Evolutionary conservation across 2,797 vertebrate genomes (phyloP).

Genomic region (Eurystomus glaucurus): DNA sequence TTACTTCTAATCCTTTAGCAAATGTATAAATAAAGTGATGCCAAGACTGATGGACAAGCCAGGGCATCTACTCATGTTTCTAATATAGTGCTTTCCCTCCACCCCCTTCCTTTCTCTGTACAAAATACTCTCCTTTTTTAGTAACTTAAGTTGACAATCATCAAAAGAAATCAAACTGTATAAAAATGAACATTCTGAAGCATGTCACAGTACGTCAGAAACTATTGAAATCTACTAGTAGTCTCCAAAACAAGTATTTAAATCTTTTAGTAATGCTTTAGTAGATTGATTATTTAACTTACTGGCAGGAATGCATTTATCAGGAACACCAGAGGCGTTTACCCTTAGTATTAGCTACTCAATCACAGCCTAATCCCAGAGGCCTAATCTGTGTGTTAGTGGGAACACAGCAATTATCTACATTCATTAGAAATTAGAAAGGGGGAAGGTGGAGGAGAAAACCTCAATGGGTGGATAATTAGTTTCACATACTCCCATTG

Average conservation of each 20-base stretch:
- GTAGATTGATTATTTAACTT: slow-evolving; percentile 72
- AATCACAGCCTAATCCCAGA: slow-evolving; percentile 75
- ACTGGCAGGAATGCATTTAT: slow-evolving; percentile 75
- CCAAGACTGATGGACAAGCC: slow-evolving; percentile 79
- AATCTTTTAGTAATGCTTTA: slow-evolving; percentile 69
- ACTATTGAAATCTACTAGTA: slow-evolving; percentile 75
- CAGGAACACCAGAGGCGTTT: slow-evolving; percentile 75
- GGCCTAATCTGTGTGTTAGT: slow-evolving; percentile 69
- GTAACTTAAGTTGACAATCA: slow-evolving; percentile 83
- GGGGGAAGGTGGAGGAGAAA: slow-evolving; percentile 29
- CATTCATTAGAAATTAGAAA: slow-evolving; percentile 74
- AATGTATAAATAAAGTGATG: slow-evolving; percentile 80
- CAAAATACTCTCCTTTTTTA: slow-evolving; percentile 74
- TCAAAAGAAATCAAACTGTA: slow-evolving; percentile 81
- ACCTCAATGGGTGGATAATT: slow-evolving; percentile 78
- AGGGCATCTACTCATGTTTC: slow-evolving; percentile 82
- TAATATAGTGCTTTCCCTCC: slow-evolving; percentile 59
- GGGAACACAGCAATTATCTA: slow-evolving; percentile 80
- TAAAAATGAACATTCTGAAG: slow-evolving; percentile 76
- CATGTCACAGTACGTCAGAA: slow-evolving; percentile 77
- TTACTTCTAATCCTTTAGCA: slow-evolving; percentile 80
- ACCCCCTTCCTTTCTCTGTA: slow-evolving; percentile 42
- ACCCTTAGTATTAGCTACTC: slow-evolving; percentile 77
- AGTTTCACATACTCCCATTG: slow-evolving; percentile 75
- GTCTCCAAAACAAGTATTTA: slow-evolving; percentile 67